These are phyloP conservation scores for Cynopterus brachyotis DNA, from an alignment of 2,113 vertebrate genomes.

Conservation along the genomic window DNA sequence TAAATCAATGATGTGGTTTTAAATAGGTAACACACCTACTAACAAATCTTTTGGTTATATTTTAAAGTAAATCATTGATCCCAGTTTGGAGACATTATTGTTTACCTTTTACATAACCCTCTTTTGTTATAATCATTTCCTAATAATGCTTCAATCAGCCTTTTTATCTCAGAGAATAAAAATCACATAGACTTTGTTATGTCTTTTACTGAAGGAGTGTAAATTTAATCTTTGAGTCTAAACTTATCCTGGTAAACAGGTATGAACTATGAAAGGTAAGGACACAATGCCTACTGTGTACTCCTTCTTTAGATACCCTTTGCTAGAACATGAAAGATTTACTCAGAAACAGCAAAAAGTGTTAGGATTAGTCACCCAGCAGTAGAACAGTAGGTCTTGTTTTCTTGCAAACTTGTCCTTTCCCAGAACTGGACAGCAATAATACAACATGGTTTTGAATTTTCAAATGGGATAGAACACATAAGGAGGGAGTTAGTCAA, in stretches of 20 bases:
- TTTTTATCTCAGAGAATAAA: neutral
- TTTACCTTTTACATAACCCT: neutral
- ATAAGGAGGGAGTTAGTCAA: neutral
- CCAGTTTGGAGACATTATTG: neutral
- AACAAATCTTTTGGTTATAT: neutral
- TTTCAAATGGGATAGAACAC: conserved; percentile 1
- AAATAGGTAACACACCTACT: neutral
- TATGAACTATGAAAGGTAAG: neutral
- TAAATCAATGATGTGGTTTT: neutral
- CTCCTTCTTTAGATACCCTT: neutral
- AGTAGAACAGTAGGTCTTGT: neutral
- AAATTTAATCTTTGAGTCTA: neutral
- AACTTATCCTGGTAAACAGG: neutral
- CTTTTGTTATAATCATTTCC: neutral
- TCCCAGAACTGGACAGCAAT: neutral
- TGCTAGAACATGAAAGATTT: neutral
- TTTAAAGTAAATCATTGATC: neutral
- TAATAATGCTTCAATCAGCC: neutral
- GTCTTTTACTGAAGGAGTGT: neutral
- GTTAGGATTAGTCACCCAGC: neutral
- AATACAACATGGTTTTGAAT: neutral
- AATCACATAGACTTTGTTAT: neutral
- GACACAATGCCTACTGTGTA: neutral
- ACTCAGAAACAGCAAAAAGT: neutral
- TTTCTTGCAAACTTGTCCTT: neutral